phyloP scores from a whole-genome alignment of 1,140 invertebrate species.

The Stegodyphus mimosarum region DNA sequence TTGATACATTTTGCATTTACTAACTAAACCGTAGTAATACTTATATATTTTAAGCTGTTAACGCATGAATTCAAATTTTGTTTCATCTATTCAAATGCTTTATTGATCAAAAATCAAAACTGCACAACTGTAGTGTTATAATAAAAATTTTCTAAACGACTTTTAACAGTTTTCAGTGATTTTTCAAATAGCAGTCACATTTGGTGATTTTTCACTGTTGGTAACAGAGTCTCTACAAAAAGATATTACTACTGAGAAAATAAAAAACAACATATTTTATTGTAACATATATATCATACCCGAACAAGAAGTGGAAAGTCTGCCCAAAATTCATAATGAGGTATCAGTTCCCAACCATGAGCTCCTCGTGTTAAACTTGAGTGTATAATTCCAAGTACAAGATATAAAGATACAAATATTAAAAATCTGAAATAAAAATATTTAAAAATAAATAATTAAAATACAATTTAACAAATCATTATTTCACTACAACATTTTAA shows the following conservation, averaged over 20 bases:
- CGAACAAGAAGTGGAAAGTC: conserved; percentile 61
- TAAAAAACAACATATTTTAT: conserved; percentile 1
- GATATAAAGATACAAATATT: conserved; percentile 53
- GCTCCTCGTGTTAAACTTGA: conserved; percentile 60
- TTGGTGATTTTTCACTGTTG: background rate
- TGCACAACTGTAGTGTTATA: background rate
- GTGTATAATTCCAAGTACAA: conserved; percentile 57
- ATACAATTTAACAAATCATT: background rate
- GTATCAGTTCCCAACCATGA: conserved; percentile 60
- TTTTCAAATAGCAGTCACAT: background rate
- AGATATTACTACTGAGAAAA: background rate
- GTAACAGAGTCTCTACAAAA: background rate
- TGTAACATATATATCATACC: conserved; percentile 38
- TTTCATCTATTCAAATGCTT: too few species aligned
- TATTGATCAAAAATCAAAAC: background rate
- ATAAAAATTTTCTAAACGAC: background rate
- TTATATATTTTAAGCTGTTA: too few species aligned
- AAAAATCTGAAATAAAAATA: conserved; percentile 53
- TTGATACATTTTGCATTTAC: too few species aligned
- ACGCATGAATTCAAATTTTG: too few species aligned
- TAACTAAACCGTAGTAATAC: too few species aligned
- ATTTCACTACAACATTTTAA: background rate
- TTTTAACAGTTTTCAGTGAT: background rate
- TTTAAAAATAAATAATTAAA: background rate
- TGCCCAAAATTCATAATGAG: conserved; percentile 62